Percentiles rank a stretch among this genome's conserved stretches.
Evolutionary conservation across 30 jellyfish, hydroid and myxozoan species (phyloP).

Genomic region (Nemopilema nomurai): DNA sequence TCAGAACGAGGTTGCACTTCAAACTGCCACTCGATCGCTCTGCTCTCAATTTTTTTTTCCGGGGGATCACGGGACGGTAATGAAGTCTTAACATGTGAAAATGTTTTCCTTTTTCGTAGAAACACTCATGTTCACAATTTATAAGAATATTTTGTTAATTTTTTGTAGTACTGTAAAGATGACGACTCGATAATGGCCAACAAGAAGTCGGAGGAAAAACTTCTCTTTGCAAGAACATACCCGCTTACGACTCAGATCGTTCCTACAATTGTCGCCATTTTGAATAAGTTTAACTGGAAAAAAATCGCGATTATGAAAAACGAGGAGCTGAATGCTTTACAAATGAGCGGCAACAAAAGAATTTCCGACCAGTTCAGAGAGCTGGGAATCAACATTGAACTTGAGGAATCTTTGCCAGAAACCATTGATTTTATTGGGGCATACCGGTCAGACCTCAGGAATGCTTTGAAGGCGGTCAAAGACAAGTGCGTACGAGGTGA

Average conservation of each 20-base stretch:
- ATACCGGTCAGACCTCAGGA: not conserved
- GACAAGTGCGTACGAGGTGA: conserved; percentile 12
- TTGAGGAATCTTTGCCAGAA: conserved; percentile 10
- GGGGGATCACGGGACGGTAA: too few species aligned
- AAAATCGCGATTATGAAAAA: conserved; percentile 57
- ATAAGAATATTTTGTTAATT: not conserved
- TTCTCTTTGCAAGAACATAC: conserved; percentile 86
- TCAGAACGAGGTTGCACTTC: too few species aligned
- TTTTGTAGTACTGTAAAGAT: conserved; percentile 16
- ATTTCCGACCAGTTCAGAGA: conserved; percentile 19
- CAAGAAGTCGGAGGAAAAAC: conserved; percentile 6
- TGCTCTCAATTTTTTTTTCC: too few species aligned
- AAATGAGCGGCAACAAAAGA: conserved; percentile 7
- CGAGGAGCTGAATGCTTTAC: conserved; percentile 9
- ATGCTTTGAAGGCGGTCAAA: not conserved
- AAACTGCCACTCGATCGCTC: too few species aligned
- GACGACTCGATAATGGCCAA: conserved; percentile 13
- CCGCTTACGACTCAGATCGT: conserved; percentile 83
- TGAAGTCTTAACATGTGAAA: too few species aligned
- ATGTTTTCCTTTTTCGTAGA: too few species aligned
- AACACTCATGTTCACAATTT: too few species aligned
- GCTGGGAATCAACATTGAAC: conserved; percentile 28
- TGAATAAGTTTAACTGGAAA: conserved; percentile 73
- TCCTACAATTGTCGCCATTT: conserved; percentile 76
- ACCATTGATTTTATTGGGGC: not conserved